Evolutionary conservation across 1,140 invertebrate species (phyloP), one percentile per base, ranked within the genome.

Genomic region (Ceratosolen solmsi): DNA sequence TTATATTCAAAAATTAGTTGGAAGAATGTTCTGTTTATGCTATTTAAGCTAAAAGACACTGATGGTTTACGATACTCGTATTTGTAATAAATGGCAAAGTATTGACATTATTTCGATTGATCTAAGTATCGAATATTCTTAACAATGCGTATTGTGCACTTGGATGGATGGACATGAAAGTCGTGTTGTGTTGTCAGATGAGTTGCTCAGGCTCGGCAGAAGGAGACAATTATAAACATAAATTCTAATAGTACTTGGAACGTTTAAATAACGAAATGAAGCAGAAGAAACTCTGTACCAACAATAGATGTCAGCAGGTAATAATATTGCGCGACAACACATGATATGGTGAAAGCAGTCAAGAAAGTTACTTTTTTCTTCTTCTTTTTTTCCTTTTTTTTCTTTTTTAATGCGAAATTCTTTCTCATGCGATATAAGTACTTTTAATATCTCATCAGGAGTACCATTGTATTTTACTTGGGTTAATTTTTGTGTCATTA

Each of bases 251-350:
- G 27, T 33, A n/a, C n/a, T 58, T n/a, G 33, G 36, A 68, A 68
- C 13, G 22, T 7, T 68, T 9, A 2, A 9, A 20, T 68, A 33
- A 38, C 22, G 36, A 68, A 68, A 68, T 38, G 4, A 68, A 68
- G 33, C 33, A 38, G 30, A 68, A 38, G 7, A 38, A 38, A 68
- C 63, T n/a, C 30, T 63, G 30, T 20, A 33, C 20, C 58, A 0
- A 60, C 58, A 60, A 60, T 60, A 60, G 33, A 65, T 36, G 63
- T 65, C 36, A 36, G 63, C 2, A 36, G 33, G 33, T 22, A 36
- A 65, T 38, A 68, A 68, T 38, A 22, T 68, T 38, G 63, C 63
- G 36, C 36, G 63, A 68, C 33, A 68, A 38, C n/a, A 25, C 9
- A 68, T 13, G 7, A 36, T 17, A 36, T n/a, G 17, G 63, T 68